A percentile compares a stretch with the other conserved stretches of the same genome.
phyloP scores from a whole-genome alignment of 2,113 vertebrate genomes.

The Clarias batrachus region DNA sequence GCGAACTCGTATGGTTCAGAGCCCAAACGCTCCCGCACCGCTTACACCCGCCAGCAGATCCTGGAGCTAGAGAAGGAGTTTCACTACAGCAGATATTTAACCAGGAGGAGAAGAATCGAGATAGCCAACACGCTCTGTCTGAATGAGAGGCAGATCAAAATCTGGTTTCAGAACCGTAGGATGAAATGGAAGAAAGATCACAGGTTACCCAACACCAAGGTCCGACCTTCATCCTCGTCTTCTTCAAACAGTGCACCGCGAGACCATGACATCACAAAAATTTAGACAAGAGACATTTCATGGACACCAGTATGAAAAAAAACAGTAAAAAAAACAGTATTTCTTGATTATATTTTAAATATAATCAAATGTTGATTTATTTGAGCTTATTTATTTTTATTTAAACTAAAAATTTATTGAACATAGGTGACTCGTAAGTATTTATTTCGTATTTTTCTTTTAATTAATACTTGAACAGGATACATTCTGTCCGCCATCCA shows the following conservation, averaged over 20 bases:
- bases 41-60: slow-evolving; percentile 84
- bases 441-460: background rate
- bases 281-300: slow-evolving; percentile 73
- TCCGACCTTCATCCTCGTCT: slow-evolving; percentile 74
- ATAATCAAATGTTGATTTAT: slow-evolving; percentile 72
- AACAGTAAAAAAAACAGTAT: slow-evolving; percentile 72
- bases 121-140: slow-evolving; percentile 83
- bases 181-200: slow-evolving; percentile 91
- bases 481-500: too few species aligned
- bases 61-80: slow-evolving; percentile 86
- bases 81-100: slow-evolving; percentile 87
- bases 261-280: slow-evolving; percentile 81
- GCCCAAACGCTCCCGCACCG: slow-evolving; percentile 81
- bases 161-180: slow-evolving; percentile 86
- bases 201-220: slow-evolving; percentile 83
- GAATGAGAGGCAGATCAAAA: slow-evolving; percentile 86
- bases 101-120: slow-evolving; percentile 82
- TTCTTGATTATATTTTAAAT: slow-evolving; percentile 61
- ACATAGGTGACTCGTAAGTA: background rate
- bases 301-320: slow-evolving; percentile 53
- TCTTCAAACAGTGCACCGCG: slow-evolving; percentile 64
- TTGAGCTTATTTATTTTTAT: slow-evolving; percentile 52
- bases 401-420: background rate
- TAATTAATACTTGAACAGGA: slow-evolving; percentile 21
- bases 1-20: slow-evolving; percentile 76